These are phyloP conservation scores for Tyto alba DNA, from an alignment of 2,113 vertebrate species.

Conservation along the genomic window DNA sequence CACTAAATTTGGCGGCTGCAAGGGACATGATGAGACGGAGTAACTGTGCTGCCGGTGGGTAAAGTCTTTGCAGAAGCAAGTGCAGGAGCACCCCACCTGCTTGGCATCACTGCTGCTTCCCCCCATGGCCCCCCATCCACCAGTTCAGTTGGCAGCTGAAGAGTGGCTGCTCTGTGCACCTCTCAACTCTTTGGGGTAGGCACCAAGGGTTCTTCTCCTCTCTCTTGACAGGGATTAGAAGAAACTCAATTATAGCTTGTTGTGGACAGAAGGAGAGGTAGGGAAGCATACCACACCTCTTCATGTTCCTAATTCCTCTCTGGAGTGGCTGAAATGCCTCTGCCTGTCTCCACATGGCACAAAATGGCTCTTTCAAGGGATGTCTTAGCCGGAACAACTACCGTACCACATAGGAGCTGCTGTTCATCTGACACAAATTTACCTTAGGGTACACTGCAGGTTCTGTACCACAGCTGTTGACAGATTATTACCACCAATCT, in stretches of 20 bases:
- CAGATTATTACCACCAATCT: not conserved
- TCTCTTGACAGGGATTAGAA: not conserved
- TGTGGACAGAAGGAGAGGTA: not conserved
- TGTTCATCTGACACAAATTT: not conserved
- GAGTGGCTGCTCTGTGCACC: not conserved
- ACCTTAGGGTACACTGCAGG: not conserved
- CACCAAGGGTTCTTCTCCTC: not conserved
- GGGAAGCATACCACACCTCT: not conserved
- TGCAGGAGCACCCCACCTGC: not conserved
- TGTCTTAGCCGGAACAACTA: not conserved
- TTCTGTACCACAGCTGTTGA: not conserved
- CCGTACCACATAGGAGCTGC: not conserved
- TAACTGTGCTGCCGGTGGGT: not conserved
- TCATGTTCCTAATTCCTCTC: not conserved
- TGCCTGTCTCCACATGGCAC: fast-evolving
- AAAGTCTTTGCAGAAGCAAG: not conserved
- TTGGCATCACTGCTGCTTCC: fast-evolving
- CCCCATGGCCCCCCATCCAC: fast-evolving
- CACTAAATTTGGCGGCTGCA: not conserved
- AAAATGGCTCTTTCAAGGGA: not conserved
- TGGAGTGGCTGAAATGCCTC: not conserved
- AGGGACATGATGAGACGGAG: not conserved
- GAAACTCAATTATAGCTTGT: not conserved
- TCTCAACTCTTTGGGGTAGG: not conserved
- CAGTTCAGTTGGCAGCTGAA: not conserved